Conservation (phyloP, 37 sponge, comb jelly and placozoan species). For the Theonella swinhoei region DNA sequence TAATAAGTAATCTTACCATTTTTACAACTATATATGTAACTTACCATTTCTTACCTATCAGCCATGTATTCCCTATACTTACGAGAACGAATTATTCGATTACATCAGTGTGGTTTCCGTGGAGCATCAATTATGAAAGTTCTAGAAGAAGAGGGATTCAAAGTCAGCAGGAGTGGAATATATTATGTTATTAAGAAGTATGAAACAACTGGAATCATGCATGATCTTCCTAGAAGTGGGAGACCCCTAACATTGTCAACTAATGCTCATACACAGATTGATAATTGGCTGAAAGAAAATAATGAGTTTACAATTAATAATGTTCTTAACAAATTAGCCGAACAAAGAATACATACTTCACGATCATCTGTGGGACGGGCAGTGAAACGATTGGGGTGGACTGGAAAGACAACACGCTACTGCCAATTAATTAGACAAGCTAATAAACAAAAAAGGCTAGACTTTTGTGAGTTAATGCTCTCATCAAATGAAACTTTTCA, state of each 20-base stretch:
- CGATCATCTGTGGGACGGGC: background rate
- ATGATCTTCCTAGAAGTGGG: background rate
- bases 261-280: background rate
- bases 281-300: background rate
- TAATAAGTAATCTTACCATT: too few species aligned
- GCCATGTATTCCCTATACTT: conserved; percentile 1
- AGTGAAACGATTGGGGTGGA: background rate
- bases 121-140: background rate
- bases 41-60: background rate
- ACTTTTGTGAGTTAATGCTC: background rate
- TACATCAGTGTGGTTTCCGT: background rate
- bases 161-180: conserved; percentile 7
- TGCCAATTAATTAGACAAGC: background rate
- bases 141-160: background rate
- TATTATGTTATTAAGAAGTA: background rate
- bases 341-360: background rate
- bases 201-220: background rate
- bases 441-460: background rate
- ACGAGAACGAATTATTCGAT: background rate
- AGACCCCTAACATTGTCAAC: background rate
- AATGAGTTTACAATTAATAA: background rate
- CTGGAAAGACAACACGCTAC: background rate
- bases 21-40: too few species aligned
- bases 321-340: background rate
- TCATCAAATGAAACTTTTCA: background rate